Base-by-base conservation (phyloP, 2,888 invertebrate genomes). In the Hypena proboscidalis region DNA sequence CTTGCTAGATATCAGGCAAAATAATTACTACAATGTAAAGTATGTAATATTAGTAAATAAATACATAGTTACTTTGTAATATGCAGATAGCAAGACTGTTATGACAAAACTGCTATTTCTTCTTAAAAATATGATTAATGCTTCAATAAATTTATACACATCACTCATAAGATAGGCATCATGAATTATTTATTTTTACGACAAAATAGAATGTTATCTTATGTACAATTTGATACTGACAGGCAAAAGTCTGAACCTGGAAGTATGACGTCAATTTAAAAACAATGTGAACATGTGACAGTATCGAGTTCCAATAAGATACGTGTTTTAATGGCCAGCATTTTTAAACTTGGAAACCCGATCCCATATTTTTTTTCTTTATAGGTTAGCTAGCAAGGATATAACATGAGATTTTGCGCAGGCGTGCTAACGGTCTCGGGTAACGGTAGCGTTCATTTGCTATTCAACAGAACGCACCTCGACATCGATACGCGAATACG, bases 371-470 rank as follows among this genome's bases (percentile, higher is more conserved):
- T 38, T 36, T 38, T 46, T 39, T 33, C 2, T 30, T 48, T 39
- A 63, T 44, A 29, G 45, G 50, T 45, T 50, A 45, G 36, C 44
- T 47, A 42, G 48, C 45, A 73, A 77, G 78, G 76, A 80, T 74
- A 59, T 35, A 37, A 40, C 36, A 45, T 49, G 61, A 78, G 76
- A 74, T 78, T 75, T 74, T 67, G 73, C 74, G 70, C 66, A 75
- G 77, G 79, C 72, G 75, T 70, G 54, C 66, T 87, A 88, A 88
- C 88, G 87, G 87, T 80, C 41, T 45, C 52, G 42, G n/a, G 44
- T 88, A 89, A 89, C 89, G 87, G 89, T 86, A 74, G 70, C 60
- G 21, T 71, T 71, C 77, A 79, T 82, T 88, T 86, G 68, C 77
- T 85, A 89, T 88, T 87, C 89, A 81, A 68, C 60, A 60, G 72